Evolutionary conservation across 1,140 invertebrate species (phyloP).

Genomic region (Dinoponera quadriceps): DNA sequence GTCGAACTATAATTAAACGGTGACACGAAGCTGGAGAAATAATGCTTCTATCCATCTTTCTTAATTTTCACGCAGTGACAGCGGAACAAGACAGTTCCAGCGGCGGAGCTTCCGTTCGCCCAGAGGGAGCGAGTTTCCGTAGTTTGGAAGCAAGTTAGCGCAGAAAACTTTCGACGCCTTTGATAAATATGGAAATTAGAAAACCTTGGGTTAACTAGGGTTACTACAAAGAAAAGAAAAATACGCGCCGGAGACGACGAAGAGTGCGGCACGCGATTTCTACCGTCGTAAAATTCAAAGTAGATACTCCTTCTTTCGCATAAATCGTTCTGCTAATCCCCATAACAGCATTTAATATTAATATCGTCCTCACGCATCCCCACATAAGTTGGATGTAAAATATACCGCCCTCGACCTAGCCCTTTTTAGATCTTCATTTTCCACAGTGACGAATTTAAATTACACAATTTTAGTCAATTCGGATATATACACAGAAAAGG

Average conservation of each 20-base stretch:
- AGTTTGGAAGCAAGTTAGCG: constrained; percentile 58
- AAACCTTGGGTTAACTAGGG: constrained; percentile 65
- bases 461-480: no score
- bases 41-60: constrained; percentile 39
- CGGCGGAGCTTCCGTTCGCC: constrained; percentile 28
- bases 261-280: background rate
- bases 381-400: no score
- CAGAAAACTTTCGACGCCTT: constrained; percentile 58
- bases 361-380: no score
- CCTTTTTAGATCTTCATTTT: no score
- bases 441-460: no score
- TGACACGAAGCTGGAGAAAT: constrained; percentile 44
- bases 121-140: constrained; percentile 50
- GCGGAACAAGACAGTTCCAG: constrained; percentile 53
- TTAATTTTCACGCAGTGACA: constrained; percentile 61
- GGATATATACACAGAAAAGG: no score
- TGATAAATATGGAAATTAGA: constrained; percentile 78
- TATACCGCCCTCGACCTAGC: no score
- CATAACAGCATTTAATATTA: background rate
- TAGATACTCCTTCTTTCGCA: background rate
- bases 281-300: constrained; percentile 16
- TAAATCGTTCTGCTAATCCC: constrained; percentile 18
- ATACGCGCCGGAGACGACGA: constrained; percentile 12
- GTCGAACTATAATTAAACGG: constrained; percentile 49
- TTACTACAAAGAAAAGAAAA: constrained; percentile 41